phyloP scores from a whole-genome alignment of 2,113 vertebrate genomes.

The Scopus umbretta region DNA sequence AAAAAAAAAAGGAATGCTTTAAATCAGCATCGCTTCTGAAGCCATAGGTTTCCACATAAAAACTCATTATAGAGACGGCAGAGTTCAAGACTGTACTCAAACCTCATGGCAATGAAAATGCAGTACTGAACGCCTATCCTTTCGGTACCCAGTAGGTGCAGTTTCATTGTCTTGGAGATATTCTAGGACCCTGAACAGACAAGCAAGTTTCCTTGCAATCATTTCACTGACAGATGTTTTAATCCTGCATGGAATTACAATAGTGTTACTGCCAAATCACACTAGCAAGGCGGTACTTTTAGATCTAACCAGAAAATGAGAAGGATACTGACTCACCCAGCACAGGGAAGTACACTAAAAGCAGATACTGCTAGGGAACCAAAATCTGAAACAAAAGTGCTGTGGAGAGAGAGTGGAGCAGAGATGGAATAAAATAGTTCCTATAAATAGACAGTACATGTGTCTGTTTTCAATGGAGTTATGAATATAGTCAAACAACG shows the following conservation, averaged over 20 bases:
- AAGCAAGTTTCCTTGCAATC: not conserved
- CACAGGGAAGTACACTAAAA: not conserved
- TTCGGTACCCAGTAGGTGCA: not conserved
- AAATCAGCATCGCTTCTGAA: not conserved
- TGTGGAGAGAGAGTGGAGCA: not conserved
- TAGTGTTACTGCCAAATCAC: not conserved
- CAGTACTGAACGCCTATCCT: not conserved
- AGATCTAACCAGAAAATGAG: not conserved
- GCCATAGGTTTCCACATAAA: not conserved
- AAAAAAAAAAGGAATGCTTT: not conserved
- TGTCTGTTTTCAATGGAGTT: not conserved
- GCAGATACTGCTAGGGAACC: not conserved
- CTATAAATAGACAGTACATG: not conserved
- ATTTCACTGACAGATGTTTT: not conserved
- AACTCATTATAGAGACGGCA: not conserved
- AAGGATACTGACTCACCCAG: not conserved
- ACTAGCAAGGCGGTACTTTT: not conserved
- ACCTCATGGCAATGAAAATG: not conserved
- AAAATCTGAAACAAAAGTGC: not conserved
- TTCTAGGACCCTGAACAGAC: not conserved
- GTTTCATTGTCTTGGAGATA: not conserved
- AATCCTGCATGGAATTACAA: not conserved
- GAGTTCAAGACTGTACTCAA: not conserved
- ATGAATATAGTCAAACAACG: not conserved
- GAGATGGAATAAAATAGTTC: not conserved